Evolutionary conservation across 2,888 invertebrate species (phyloP).

Genomic region (Heliconius charithonia): DNA sequence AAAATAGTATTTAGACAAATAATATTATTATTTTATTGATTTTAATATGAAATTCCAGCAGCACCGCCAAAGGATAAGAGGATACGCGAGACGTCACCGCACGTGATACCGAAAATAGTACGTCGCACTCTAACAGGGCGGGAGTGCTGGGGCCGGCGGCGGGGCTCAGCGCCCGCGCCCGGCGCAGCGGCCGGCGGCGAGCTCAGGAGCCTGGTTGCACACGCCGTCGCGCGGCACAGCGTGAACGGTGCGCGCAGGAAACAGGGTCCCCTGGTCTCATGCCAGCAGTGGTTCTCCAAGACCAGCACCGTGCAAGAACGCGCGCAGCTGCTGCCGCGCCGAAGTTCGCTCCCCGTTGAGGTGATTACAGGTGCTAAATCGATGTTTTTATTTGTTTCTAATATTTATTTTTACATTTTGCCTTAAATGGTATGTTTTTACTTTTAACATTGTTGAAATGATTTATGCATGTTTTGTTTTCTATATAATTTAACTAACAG

Average conservation of each 20-base stretch:
- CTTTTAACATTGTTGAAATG: slow-evolving; percentile 17
- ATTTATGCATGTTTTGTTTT: not conserved
- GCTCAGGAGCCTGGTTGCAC: slow-evolving; percentile 45
- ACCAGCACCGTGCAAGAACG: slow-evolving; percentile 56
- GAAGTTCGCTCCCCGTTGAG: slow-evolving; percentile 77
- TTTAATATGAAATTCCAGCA: not conserved
- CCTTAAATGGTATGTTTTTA: slow-evolving; percentile 37
- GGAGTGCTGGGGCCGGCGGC: slow-evolving; percentile 61
- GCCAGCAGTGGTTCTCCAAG: slow-evolving; percentile 67
- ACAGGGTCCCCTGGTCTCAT: slow-evolving; percentile 55
- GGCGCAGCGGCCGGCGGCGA: slow-evolving; percentile 58
- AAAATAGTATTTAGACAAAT: not conserved
- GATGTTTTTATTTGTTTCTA: slow-evolving; percentile 56
- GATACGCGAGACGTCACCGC: slow-evolving; percentile 57
- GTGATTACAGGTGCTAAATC: slow-evolving; percentile 72
- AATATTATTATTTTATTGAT: not conserved
- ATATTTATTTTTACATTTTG: slow-evolving; percentile 44
- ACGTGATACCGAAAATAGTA: slow-evolving; percentile 58
- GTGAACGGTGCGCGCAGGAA: slow-evolving; percentile 62
- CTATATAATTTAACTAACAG: not conserved
- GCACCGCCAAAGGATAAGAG: slow-evolving; percentile 65
- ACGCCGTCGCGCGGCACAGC: slow-evolving; percentile 50
- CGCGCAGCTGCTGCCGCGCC: slow-evolving; percentile 57
- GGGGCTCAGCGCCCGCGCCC: slow-evolving; percentile 71
- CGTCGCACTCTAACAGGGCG: slow-evolving; percentile 62